Conservation (phyloP, 2,888 invertebrate genomes). For the Coenonympha glycerion region DNA sequence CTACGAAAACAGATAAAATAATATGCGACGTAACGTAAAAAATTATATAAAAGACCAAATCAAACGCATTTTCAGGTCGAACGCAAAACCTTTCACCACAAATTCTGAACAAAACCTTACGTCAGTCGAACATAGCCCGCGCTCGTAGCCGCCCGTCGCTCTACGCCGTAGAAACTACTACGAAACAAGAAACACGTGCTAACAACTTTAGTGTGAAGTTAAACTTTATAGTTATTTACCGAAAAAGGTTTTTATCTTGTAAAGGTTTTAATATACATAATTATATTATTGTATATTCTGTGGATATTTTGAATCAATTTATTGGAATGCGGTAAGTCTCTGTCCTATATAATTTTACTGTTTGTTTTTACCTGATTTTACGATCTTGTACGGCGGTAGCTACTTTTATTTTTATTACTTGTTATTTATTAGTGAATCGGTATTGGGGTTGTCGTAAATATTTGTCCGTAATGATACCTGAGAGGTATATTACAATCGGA, state of each 20-base stretch:
- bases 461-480: background rate
- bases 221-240: background rate
- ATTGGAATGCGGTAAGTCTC: background rate
- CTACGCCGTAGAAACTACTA: constrained; percentile 40
- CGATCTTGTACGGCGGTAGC: background rate
- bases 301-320: background rate
- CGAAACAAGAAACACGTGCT: constrained; percentile 14
- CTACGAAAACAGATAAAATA: too few species aligned
- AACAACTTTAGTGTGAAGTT: constrained; percentile 21
- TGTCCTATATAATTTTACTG: background rate
- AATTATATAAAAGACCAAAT: too few species aligned
- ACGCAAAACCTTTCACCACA: background rate
- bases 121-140: constrained; percentile 38
- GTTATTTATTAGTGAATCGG: background rate
- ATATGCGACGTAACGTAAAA: too few species aligned
- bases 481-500: too few species aligned
- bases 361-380: background rate
- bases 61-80: background rate
- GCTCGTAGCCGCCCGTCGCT: constrained; percentile 44
- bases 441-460: background rate
- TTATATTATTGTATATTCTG: background rate
- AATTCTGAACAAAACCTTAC: constrained; percentile 17
- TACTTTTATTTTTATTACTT: background rate
- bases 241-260: background rate
- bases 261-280: background rate